Evolutionary conservation across 35 echinoderm and acorn worm genomes (phyloP).

Genomic region (Holothuria glaberrima): DNA sequence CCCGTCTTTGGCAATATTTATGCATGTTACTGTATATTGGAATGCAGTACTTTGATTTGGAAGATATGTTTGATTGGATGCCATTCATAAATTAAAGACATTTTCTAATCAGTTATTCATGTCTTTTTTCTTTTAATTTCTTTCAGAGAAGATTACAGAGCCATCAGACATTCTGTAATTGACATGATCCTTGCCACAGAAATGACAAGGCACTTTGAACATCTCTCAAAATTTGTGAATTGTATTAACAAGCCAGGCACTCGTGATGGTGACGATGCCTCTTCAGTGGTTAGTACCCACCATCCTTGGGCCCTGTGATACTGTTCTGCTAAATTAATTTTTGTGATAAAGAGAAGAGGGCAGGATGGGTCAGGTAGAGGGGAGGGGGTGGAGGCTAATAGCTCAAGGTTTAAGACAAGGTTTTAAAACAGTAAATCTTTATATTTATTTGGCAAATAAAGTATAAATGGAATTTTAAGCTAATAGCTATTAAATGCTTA

Average conservation of each 20-base stretch:
- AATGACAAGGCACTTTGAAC: slow-evolving; percentile 98
- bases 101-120: too few relatives aligned
- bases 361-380: not conserved
- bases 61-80: too few relatives aligned
- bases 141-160: slow-evolving; percentile 85
- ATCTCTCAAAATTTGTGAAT: slow-evolving; percentile 97
- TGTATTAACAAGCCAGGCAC: slow-evolving; percentile 83
- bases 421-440: too few relatives aligned
- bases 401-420: too few relatives aligned
- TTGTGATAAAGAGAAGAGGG: not conserved
- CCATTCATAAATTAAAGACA: too few relatives aligned
- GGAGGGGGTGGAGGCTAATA: too few relatives aligned
- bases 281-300: slow-evolving; percentile 37
- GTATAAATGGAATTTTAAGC: too few relatives aligned
- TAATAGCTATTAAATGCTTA: too few relatives aligned
- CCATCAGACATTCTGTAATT: slow-evolving; percentile 87
- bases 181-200: slow-evolving; percentile 97
- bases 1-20: too few relatives aligned
- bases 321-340: not conserved
- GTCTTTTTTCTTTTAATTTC: not conserved
- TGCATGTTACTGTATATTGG: too few relatives aligned
- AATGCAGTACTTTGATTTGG: too few relatives aligned
- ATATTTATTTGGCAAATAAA: too few relatives aligned
- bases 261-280: slow-evolving; percentile 73
- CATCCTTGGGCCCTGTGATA: not conserved